phyloP scores from a whole-genome alignment of 1,140 invertebrate genomes.

The Tetramorium simillimum region DNA sequence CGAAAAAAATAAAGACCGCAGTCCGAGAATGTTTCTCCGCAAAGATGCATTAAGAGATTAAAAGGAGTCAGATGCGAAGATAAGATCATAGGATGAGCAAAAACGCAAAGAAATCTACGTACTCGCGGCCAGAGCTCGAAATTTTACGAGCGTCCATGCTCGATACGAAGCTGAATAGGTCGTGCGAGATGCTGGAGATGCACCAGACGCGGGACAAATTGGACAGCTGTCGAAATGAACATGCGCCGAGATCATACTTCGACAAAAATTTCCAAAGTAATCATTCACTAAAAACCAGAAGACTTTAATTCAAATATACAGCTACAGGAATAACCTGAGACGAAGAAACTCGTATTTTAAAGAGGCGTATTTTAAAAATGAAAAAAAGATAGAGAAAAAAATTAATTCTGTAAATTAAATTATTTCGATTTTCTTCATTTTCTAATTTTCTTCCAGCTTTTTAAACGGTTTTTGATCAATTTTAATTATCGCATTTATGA shows the following conservation, averaged over 20 bases:
- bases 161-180: conserved; percentile 64
- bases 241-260: neutral
- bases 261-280: conserved; percentile 52
- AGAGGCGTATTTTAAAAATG: neutral
- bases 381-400: neutral
- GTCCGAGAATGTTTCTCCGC: conserved; percentile 3
- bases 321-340: neutral
- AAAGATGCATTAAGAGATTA: conserved; percentile 52
- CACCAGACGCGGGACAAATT: conserved; percentile 59
- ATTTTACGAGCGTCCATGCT: conserved; percentile 68
- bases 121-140: conserved; percentile 32
- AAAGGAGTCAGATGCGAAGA: conserved; percentile 60
- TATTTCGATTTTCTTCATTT: neutral
- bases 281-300: conserved; percentile 11
- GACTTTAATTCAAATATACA: neutral
- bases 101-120: conserved; percentile 33
- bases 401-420: neutral
- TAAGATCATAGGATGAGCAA: neutral
- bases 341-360: neutral
- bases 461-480: neutral
- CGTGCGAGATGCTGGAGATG: conserved; percentile 55
- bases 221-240: conserved; percentile 67
- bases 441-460: neutral
- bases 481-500: neutral
- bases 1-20: neutral